Base-by-base conservation (phyloP, 1,140 invertebrate genomes). In the Drosophila malerkotliana region DNA sequence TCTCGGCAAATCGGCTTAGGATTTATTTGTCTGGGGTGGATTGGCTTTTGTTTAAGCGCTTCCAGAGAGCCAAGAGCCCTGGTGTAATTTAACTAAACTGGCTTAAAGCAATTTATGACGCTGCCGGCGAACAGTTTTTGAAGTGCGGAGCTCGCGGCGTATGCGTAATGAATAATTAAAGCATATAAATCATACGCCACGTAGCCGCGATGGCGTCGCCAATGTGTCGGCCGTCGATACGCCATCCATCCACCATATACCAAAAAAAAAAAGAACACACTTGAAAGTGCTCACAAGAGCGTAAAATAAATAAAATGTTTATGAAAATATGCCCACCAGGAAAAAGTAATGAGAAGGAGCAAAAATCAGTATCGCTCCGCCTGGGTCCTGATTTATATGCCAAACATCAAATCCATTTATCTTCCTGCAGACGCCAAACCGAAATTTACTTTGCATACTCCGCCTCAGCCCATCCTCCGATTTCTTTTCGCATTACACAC, bases 341-440 rank as follows among this genome's bases (percentile, higher is more conserved):
- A 51, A 49, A 10, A 69, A 44, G 53, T 55, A 75, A 82, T 67
- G 68, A 85, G 69, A 34, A 67, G 55, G 21, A 55, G 60, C 71
- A 14, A 45, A 85, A 85, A 85, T 80, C 73, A 72, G 63, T 53
- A 74, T 68, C 44, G 39, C 41, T 32, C 54, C 60, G 57, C 53
- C 63, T 61, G 60, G 26, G 55, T 12, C 52, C 72, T 79, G 84
- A 88, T 87, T 83, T 89, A 88, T 88, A 83, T 83, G 83, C 84
- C 83, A 72, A 83, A 72, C 83, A 89, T 83, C 84, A 66, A 79
- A 83, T 79, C 72, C 79, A 88, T 88, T 89, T 79, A 88, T 88
- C 83, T 82, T 87, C 72, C 51, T 76, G 69, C 52, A 45, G 72
- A 67, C 57, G 66, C 61, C 68, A 34, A 59, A 15, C 47, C 26